Conservation (phyloP, 2,888 invertebrate genomes). For the Sinohyriopsis cumingii region DNA sequence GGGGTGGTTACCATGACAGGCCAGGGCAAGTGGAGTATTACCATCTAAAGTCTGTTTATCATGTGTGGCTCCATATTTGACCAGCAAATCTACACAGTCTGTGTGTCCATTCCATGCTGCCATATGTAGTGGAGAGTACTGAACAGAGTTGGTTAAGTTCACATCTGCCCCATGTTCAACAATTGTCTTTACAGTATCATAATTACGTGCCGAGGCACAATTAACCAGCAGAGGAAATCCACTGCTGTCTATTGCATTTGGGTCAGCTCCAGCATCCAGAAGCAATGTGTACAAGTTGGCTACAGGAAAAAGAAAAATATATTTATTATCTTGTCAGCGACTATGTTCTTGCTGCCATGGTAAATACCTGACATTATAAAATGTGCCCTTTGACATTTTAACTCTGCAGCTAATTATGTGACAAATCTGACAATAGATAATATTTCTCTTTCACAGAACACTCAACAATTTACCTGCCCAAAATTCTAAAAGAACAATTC, state of each 20-base stretch:
- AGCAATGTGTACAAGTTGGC: not conserved
- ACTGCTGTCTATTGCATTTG: constrained; percentile 15
- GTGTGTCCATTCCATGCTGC: constrained; percentile 58
- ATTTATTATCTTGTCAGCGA: constrained; percentile 32
- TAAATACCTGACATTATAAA: too few species aligned
- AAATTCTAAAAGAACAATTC: too few species aligned
- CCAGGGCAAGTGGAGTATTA: constrained; percentile 57
- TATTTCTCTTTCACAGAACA: too few species aligned
- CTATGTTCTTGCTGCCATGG: not conserved
- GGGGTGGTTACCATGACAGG: constrained; percentile 48
- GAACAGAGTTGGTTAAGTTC: constrained; percentile 29
- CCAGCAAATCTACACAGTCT: constrained; percentile 40
- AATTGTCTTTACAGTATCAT: constrained; percentile 34
- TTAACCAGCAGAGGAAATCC: constrained; percentile 42
- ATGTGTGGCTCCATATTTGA: constrained; percentile 28
- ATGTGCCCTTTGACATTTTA: too few species aligned
- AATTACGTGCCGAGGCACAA: constrained; percentile 41
- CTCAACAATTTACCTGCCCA: too few species aligned
- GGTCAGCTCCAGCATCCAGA: constrained; percentile 41
- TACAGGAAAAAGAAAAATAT: constrained; percentile 21
- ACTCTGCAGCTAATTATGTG: too few species aligned
- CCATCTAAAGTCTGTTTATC: constrained; percentile 46
- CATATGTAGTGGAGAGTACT: constrained; percentile 55
- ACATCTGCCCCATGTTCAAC: constrained; percentile 45
- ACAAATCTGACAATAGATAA: too few species aligned